Conservation (phyloP, 2,888 invertebrate species). For the Plebejus melissa region DNA sequence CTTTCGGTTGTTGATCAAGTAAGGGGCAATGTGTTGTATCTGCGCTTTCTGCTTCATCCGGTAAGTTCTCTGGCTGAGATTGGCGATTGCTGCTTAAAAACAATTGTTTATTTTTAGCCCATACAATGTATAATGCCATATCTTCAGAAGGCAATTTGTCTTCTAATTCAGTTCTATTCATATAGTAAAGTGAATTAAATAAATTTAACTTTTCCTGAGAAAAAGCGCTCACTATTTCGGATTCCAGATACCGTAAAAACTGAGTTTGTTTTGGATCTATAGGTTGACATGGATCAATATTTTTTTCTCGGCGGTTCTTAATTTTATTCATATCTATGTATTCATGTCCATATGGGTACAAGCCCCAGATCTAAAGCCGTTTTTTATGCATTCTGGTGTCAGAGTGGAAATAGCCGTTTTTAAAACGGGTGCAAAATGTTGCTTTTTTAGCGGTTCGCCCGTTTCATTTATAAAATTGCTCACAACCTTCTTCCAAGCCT, state of each 20-base stretch:
- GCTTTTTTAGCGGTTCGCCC: background rate
- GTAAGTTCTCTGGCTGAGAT: conserved; percentile 2
- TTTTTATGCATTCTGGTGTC: background rate
- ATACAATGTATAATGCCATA: conserved; percentile 13
- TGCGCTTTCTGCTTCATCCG: conserved; percentile 7
- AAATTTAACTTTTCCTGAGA: background rate
- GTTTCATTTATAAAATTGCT: background rate
- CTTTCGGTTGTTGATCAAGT: conserved; percentile 4
- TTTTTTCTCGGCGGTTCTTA: background rate
- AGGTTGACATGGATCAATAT: conserved; percentile 7
- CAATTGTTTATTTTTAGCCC: conserved; percentile 2
- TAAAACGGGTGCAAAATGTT: conserved; percentile 4
- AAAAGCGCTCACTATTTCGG: conserved; percentile 1
- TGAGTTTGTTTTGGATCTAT: background rate
- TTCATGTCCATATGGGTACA: background rate
- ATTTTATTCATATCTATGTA: conserved; percentile 13
- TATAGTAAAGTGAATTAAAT: background rate
- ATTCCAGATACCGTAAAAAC: conserved; percentile 3
- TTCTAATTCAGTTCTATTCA: conserved; percentile 16
- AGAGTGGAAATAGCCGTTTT: no score
- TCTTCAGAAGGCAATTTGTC: conserved; percentile 2
- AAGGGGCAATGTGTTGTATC: background rate
- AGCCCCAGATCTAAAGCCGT: background rate
- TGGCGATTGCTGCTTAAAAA: conserved; percentile 1
- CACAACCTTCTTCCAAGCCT: background rate